A percentile compares a stretch with the other conserved stretches of the same genome.
These are phyloP conservation scores for Myotis pilosus DNA, from an alignment of 2,797 vertebrate species.

Conservation along the genomic window DNA sequence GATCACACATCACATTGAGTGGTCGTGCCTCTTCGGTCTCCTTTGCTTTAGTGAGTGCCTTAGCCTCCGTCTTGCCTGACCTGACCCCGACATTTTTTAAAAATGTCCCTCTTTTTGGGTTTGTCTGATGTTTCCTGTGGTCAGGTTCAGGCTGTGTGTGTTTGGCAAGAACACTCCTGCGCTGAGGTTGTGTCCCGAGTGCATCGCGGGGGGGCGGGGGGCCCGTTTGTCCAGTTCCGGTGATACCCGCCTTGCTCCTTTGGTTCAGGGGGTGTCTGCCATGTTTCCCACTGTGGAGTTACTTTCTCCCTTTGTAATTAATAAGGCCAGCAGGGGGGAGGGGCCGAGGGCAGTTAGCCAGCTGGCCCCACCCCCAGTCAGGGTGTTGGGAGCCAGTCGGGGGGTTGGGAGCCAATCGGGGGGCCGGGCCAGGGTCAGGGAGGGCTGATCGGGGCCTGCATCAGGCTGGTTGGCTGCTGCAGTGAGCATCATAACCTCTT, in stretches of 20 bases:
- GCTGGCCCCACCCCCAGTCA: too few species aligned
- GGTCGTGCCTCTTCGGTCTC: neutral
- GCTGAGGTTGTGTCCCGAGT: neutral
- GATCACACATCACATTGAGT: neutral
- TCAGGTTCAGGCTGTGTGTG: neutral
- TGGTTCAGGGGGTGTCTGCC: neutral
- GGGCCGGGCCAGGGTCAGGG: too few species aligned
- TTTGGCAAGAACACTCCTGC: neutral
- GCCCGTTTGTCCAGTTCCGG: rapidly evolving
- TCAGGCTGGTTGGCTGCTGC: too few species aligned
- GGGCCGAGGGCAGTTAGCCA: too few species aligned
- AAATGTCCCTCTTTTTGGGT: neutral
- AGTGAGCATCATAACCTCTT: too few species aligned
- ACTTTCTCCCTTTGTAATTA: neutral
- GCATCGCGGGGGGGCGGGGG: neutral
- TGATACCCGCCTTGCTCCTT: neutral
- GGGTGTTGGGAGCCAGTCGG: too few species aligned
- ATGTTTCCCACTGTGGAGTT: neutral
- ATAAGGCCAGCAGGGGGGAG: neutral
- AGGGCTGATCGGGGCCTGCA: too few species aligned
- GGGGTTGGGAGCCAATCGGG: too few species aligned
- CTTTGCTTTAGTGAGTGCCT: neutral
- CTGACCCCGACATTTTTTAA: neutral
- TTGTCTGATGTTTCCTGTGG: neutral
- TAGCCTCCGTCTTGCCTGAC: neutral